Evolutionary conservation across 2,888 invertebrate species (phyloP).

Genomic region (Phania funesta): DNA sequence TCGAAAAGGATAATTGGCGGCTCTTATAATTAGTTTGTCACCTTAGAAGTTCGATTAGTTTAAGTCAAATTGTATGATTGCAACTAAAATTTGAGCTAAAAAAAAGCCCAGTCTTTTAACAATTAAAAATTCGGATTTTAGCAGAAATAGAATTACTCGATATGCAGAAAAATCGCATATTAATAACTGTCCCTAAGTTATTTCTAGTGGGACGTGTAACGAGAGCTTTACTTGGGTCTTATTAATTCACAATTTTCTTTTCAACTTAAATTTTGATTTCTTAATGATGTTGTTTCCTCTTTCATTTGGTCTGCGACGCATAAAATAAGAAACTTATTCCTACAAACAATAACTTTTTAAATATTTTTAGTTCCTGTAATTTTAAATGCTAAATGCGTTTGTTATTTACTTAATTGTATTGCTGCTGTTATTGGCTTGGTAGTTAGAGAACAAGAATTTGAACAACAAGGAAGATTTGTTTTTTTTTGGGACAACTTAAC

Average conservation of each 20-base stretch:
- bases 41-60: no score
- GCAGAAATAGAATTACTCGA: no score
- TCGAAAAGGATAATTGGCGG: no score
- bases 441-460: background rate
- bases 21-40: no score
- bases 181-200: background rate
- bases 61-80: no score
- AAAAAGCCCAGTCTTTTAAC: no score
- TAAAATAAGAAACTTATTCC: background rate
- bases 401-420: conserved; percentile 51
- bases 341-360: background rate
- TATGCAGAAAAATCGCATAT: no score
- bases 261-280: background rate
- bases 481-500: conserved; percentile 48
- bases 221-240: conserved; percentile 2
- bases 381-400: conserved; percentile 53
- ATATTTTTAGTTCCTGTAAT: conserved; percentile 4
- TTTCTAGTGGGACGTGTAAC: background rate
- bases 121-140: no score
- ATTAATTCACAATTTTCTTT: background rate
- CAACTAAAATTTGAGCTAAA: no score
- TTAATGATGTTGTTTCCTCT: conserved; percentile 2
- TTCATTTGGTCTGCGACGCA: background rate
- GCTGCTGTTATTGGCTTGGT: background rate
- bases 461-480: conserved; percentile 23